These are phyloP conservation scores for Sturmia bella DNA, from an alignment of 2,888 invertebrate genomes.

Conservation along the genomic window DNA sequence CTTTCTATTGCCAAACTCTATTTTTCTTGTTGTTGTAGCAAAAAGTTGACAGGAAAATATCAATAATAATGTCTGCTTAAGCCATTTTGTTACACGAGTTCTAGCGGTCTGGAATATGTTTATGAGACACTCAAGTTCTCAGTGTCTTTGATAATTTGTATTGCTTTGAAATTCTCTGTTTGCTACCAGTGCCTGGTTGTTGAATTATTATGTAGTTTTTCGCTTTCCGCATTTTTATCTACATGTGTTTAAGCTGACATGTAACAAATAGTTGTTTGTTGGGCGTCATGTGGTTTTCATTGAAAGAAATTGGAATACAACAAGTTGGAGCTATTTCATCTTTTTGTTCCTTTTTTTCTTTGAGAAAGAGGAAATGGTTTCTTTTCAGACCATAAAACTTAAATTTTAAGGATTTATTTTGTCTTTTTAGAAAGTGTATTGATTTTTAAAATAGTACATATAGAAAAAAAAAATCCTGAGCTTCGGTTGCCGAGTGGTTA, in stretches of 20 bases:
- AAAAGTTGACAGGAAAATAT: conserved; percentile 64
- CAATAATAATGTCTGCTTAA: conserved; percentile 57
- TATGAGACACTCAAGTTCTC: conserved; percentile 34
- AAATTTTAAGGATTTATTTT: no score
- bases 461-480: no score
- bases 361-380: background rate
- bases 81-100: conserved; percentile 16
- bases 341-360: conserved; percentile 19
- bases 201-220: conserved; percentile 9
- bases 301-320: conserved; percentile 63
- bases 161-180: conserved; percentile 7
- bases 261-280: conserved; percentile 69
- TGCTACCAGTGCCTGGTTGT: conserved; percentile 9
- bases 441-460: no score
- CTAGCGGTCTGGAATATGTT: conserved; percentile 8
- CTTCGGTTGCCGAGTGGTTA: no score
- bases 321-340: conserved; percentile 54
- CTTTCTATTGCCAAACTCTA: conserved; percentile 30
- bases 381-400: conserved; percentile 42
- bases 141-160: conserved; percentile 40
- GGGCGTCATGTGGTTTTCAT: conserved; percentile 67
- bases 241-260: conserved; percentile 67
- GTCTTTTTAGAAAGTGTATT: no score
- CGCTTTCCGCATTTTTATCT: conserved; percentile 54
- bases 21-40: conserved; percentile 22